Evolutionary conservation across 2,797 vertebrate species (phyloP).

Genomic region (Sebastes vulpes): DNA sequence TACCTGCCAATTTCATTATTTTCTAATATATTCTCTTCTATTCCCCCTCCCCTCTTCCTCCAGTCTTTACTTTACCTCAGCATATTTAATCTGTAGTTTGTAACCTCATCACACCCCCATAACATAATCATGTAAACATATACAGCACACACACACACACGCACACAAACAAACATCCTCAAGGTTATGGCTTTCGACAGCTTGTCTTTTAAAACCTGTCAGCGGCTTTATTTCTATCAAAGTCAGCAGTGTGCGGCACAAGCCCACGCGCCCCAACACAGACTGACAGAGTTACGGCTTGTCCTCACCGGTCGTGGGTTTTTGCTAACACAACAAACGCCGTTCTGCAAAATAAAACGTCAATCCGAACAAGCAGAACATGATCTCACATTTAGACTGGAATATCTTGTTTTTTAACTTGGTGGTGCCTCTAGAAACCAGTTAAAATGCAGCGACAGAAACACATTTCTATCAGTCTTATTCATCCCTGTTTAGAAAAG

Average conservation of each 20-base stretch:
- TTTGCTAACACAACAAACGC: slow-evolving; percentile 46
- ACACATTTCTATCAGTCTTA: not conserved
- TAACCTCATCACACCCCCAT: slow-evolving; percentile 50
- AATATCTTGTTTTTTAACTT: not conserved
- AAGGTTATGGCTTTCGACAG: slow-evolving; percentile 82
- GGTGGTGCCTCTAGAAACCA: not conserved
- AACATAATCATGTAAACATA: slow-evolving; percentile 56
- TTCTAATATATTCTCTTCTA: not conserved
- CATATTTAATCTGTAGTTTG: slow-evolving; percentile 66
- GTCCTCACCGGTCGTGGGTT: slow-evolving; percentile 36
- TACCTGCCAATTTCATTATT: not conserved
- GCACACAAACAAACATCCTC: slow-evolving; percentile 56
- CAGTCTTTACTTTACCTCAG: slow-evolving; percentile 49
- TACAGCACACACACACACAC: slow-evolving; percentile 38
- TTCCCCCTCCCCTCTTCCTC: not conserved
- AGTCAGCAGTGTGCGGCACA: slow-evolving; percentile 69
- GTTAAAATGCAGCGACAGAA: not conserved
- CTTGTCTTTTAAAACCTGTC: slow-evolving; percentile 86
- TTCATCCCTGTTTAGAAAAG: not conserved
- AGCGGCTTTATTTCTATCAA: slow-evolving; percentile 82
- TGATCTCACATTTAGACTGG: slow-evolving; percentile 3
- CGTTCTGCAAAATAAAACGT: slow-evolving; percentile 22
- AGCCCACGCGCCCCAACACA: slow-evolving; percentile 30
- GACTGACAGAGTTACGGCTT: slow-evolving; percentile 64
- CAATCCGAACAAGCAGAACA: slow-evolving; percentile 24